Base-by-base conservation (phyloP, 2,888 invertebrate genomes). In the Anthophora plumipes region DNA sequence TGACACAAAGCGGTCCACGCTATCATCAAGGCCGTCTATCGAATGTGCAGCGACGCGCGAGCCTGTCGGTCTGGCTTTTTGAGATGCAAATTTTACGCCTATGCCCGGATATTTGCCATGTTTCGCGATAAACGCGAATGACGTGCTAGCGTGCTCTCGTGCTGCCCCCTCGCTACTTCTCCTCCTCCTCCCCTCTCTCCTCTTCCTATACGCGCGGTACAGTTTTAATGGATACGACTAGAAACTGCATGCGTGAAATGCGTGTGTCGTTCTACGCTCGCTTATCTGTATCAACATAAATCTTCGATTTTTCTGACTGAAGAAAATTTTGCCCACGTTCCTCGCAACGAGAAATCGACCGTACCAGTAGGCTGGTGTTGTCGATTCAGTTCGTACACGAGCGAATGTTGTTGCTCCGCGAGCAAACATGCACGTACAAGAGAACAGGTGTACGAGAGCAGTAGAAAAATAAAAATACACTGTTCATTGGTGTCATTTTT, bases 31-130 rank as follows among this genome's bases (percentile, higher is more conserved):
- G 57, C 76, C 79, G 86, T 87, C 84, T 78, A 76, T 88, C 86
- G 83, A 87, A 84, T 83, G 83, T 88, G 82, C 88, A 70, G n/a
- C 83, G 79, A 66, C 64, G 86, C 81, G 81, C 31, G 66, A 50
- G 22, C 39, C 41, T 52, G 83, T 67, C 70, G 61, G 74, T 20
- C 57, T 46, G 77, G 52, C 79, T 87, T 88, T 87, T 87, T 87
- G 87, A 88, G 76, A 87, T 87, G 87, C 87, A 87, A 88, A 87
- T 87, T 79, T 78, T 77, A 74, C 70, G 88, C 84, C 87, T 81
- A 77, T 59, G 69, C 37, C 60, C 69, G 78, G 72, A 82, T 84
- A 84, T 86, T 82, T 59, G 66, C 80, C 84, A 39, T 82, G 82
- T 84, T 84, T 84, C 69, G 78, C 68, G 71, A 86, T 86, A 86